phyloP scores from a whole-genome alignment of 2,113 vertebrate species.

The Triplophysa rosa region DNA sequence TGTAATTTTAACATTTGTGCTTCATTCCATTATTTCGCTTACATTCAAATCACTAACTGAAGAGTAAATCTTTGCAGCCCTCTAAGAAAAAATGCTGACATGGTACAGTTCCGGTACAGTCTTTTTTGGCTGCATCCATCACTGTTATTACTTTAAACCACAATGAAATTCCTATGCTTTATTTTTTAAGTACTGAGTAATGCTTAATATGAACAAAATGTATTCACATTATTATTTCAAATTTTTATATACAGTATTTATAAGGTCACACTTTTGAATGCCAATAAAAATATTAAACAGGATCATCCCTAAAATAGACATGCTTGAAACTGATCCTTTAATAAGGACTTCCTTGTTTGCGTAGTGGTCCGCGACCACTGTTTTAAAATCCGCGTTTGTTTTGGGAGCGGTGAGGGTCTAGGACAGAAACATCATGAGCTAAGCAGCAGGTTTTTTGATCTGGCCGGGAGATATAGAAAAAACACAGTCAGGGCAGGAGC shows the following conservation, averaged over 20 bases:
- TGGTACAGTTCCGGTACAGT: not conserved
- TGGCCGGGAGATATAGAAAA: conserved; percentile 25
- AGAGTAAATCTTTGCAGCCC: not conserved
- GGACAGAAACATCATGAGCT: conserved; percentile 16
- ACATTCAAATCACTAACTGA: not conserved
- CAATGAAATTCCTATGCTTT: too few relatives aligned
- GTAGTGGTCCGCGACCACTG: not conserved
- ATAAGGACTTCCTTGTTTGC: conserved; percentile 11
- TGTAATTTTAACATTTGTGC: not conserved
- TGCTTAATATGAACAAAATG: too few relatives aligned
- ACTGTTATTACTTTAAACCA: not conserved
- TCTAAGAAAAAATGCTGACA: conserved; percentile 5
- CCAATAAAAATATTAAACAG: not conserved
- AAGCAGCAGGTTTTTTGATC: conserved; percentile 34
- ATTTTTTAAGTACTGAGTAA: not conserved
- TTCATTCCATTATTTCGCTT: not conserved
- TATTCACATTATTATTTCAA: too few relatives aligned
- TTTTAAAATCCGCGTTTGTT: conserved; percentile 25
- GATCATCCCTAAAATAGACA: conserved; percentile 18
- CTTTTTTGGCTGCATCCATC: not conserved
- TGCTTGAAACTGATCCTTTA: not conserved
- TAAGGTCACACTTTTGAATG: not conserved
- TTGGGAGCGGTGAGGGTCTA: conserved; percentile 26
- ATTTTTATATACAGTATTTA: too few relatives aligned
- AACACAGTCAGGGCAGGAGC: conserved; percentile 5